Conservation (phyloP, 2,113 vertebrate species). For the Brienomyrus brachyistius region DNA sequence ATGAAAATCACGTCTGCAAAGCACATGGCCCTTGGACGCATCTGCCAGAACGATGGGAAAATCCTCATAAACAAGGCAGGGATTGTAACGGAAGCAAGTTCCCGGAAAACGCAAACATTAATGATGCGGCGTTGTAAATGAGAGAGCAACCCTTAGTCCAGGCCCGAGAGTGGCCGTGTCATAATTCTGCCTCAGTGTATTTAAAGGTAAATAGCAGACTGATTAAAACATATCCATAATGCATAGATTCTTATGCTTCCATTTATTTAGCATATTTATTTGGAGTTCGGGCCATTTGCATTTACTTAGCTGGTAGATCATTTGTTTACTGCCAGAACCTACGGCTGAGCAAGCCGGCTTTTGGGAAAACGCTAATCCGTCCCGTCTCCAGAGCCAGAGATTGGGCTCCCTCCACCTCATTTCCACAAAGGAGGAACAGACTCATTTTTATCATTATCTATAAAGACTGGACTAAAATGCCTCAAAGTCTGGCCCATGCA, state of each 20-base stretch:
- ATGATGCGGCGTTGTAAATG: neutral
- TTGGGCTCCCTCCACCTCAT: neutral
- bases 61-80: neutral
- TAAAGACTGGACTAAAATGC: neutral
- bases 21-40: neutral
- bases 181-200: neutral
- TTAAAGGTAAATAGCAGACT: neutral
- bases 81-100: neutral
- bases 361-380: neutral
- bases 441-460: neutral
- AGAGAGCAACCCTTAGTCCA: neutral
- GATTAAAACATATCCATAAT: conserved; percentile 4
- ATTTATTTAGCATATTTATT: neutral
- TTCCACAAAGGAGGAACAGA: neutral
- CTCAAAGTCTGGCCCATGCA: neutral
- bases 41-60: neutral
- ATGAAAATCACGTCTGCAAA: neutral
- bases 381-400: neutral
- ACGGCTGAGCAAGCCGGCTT: neutral
- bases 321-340: neutral
- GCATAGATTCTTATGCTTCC: neutral
- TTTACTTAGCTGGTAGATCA: neutral
- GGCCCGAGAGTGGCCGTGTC: neutral
- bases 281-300: neutral
- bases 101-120: neutral